Percentiles rank a stretch among this genome's conserved stretches.
phyloP scores from a whole-genome alignment of 1,140 invertebrate species.

The Andrena cerasifolii region DNA sequence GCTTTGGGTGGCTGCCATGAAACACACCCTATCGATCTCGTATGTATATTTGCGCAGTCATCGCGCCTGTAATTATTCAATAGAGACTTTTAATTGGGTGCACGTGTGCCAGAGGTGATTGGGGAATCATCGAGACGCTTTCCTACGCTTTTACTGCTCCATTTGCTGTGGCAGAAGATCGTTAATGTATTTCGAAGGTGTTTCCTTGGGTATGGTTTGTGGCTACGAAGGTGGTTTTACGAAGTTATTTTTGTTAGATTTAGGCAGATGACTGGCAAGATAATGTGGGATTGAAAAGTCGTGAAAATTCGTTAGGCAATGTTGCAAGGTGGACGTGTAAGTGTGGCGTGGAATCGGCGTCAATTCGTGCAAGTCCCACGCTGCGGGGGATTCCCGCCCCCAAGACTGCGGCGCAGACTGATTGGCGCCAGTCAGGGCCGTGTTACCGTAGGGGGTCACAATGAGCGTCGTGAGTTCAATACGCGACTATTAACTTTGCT shows the following conservation, averaged over 20 bases:
- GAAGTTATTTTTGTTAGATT: not conserved
- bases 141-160: too few relatives aligned
- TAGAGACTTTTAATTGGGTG: too few relatives aligned
- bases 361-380: conserved; percentile 31
- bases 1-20: conserved; percentile 1
- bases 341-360: conserved; percentile 8
- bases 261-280: too few relatives aligned
- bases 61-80: too few relatives aligned
- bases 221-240: too few relatives aligned
- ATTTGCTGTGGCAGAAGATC: too few relatives aligned
- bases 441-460: conserved; percentile 38
- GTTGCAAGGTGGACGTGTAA: not conserved
- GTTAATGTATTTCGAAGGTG: too few relatives aligned
- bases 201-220: too few relatives aligned
- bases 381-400: conserved; percentile 43
- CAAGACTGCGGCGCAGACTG: conserved; percentile 62
- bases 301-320: not conserved
- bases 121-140: too few relatives aligned
- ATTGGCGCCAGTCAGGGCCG: conserved; percentile 64
- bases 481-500: not conserved
- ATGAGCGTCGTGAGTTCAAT: not conserved
- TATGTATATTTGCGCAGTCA: not conserved
- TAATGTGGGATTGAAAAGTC: too few relatives aligned
- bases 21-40: not conserved
- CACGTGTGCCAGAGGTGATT: too few relatives aligned